Conservation (phyloP, 2,113 vertebrate genomes). For the Trogon melanurus region DNA sequence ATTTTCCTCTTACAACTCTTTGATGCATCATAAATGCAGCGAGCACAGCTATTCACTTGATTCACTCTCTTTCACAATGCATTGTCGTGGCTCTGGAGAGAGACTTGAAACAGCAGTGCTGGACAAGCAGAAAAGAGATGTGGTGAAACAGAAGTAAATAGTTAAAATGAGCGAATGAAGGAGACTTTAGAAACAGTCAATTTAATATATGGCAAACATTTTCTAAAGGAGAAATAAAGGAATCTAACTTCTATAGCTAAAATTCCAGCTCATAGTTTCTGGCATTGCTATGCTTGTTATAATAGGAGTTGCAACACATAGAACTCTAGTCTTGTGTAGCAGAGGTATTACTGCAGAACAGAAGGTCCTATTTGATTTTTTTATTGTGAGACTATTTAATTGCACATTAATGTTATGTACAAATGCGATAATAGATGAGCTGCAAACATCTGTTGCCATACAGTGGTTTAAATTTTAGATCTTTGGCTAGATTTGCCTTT, state of each 20-base stretch:
- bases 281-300: background rate
- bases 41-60: background rate
- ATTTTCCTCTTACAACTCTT: background rate
- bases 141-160: background rate
- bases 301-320: background rate
- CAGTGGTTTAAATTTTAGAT: conserved; percentile 8
- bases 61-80: background rate
- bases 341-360: background rate
- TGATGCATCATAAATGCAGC: background rate
- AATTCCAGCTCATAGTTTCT: background rate
- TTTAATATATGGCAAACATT: background rate
- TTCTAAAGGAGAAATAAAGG: background rate
- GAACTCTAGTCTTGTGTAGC: background rate
- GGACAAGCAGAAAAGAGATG: background rate
- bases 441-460: background rate
- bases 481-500: conserved; percentile 29
- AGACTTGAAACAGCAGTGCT: background rate
- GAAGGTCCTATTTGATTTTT: background rate
- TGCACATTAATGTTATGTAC: background rate
- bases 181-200: background rate
- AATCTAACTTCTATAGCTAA: background rate
- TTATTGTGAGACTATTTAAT: background rate
- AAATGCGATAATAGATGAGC: background rate
- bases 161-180: background rate
- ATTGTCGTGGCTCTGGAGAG: background rate